Evolutionary conservation across 2,888 invertebrate genomes (phyloP).

Genomic region (Pristionchus entomophagus): DNA sequence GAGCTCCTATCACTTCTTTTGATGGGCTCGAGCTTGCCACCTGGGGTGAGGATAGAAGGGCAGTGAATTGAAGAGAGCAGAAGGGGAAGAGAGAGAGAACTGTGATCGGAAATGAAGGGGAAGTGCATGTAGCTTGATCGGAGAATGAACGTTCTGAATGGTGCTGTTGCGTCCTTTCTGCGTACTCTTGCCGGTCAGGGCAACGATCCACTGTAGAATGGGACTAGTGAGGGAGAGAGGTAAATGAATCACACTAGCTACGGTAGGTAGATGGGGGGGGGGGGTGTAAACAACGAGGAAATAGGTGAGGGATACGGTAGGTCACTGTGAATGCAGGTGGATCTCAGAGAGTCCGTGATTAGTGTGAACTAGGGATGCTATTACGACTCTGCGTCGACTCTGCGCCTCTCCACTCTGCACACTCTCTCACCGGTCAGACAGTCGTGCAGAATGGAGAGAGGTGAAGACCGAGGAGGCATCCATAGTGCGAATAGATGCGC

Average conservation of each 20-base stretch:
- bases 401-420: no score
- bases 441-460: no score
- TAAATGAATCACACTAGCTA: not conserved
- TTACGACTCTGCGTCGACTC: no score
- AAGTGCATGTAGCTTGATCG: not conserved
- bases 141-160: no score
- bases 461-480: not conserved
- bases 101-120: not conserved
- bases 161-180: no score
- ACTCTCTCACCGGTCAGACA: no score
- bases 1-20: not conserved
- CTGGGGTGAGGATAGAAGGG: conserved; percentile 14
- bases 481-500: conserved; percentile 3
- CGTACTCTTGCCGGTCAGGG: no score
- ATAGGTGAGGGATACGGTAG: not conserved
- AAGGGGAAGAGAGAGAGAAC: not conserved
- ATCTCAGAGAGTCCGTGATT: no score
- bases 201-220: not conserved
- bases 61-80: not conserved
- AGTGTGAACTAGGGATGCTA: no score
- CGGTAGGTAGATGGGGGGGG: not conserved
- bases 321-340: not conserved
- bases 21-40: not conserved
- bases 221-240: not conserved
- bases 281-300: not conserved